A percentile compares a stretch with the other conserved stretches of the same genome.
phyloP scores from a whole-genome alignment of 2,113 vertebrate genomes.

The Bufo bufo region DNA sequence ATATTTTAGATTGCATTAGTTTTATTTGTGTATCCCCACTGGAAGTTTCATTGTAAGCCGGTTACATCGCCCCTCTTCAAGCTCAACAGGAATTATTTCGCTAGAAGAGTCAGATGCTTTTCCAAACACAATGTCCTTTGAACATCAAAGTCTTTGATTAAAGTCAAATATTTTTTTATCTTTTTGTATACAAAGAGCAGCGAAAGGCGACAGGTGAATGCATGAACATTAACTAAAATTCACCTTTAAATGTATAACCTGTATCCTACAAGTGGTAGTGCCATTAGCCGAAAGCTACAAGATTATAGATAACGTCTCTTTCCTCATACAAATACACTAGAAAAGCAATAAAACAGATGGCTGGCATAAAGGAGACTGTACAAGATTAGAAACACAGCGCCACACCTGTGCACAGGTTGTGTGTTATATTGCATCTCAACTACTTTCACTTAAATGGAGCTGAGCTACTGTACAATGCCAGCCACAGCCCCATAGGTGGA shows the following conservation, averaged over 20 bases:
- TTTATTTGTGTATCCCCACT: conserved; percentile 21
- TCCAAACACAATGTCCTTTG: neutral
- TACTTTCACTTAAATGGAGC: too few relatives aligned
- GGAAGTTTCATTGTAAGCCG: neutral
- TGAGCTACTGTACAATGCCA: too few relatives aligned
- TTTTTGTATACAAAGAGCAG: neutral
- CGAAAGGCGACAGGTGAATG: neutral
- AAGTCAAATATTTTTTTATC: neutral
- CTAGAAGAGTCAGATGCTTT: neutral
- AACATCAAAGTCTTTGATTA: neutral
- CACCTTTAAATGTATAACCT: neutral
- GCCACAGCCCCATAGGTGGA: too few relatives aligned
- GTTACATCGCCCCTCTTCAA: neutral
- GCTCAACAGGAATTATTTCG: neutral
- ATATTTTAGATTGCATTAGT: conserved; percentile 16
- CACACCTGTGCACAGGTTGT: too few relatives aligned
- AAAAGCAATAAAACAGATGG: too few relatives aligned
- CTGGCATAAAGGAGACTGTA: too few relatives aligned
- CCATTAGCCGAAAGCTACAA: too few relatives aligned
- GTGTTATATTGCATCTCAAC: too few relatives aligned
- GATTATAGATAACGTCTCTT: too few relatives aligned
- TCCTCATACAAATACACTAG: too few relatives aligned
- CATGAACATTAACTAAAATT: neutral
- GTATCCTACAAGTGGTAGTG: too few relatives aligned
- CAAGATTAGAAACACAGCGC: too few relatives aligned